A percentile compares a stretch with the other conserved stretches of the same genome.
Conservation (phyloP, 2,113 vertebrate genomes). For the Cettia cetti region DNA sequence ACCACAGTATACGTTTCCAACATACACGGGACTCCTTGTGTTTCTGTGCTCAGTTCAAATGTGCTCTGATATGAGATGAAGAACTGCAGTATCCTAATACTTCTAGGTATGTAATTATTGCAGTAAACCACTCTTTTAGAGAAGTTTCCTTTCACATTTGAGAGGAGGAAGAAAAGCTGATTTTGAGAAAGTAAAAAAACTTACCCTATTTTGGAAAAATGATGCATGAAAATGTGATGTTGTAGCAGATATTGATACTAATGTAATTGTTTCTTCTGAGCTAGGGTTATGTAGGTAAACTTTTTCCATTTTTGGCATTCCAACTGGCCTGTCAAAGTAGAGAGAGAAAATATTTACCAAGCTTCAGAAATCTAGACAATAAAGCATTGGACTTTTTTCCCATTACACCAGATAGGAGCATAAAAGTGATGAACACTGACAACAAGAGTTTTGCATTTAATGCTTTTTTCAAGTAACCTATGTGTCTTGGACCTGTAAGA, state of each 20-base stretch:
- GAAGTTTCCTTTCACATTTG: not conserved
- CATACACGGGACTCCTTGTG: fast-evolving
- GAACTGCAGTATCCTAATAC: not conserved
- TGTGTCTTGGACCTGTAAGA: not conserved
- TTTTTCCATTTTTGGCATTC: constrained; percentile 99
- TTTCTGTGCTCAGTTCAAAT: not conserved
- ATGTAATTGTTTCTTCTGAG: constrained; percentile 96
- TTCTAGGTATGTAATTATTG: not conserved
- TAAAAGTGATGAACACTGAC: not conserved
- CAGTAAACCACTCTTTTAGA: not conserved
- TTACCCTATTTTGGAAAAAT: constrained; percentile 99
- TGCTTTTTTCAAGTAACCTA: not conserved
- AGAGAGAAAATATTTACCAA: not conserved
- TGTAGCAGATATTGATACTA: constrained; percentile 99
- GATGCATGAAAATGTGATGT: constrained; percentile 99
- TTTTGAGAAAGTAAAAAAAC: constrained; percentile 45
- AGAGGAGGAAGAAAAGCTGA: not conserved
- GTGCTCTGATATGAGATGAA: not conserved
- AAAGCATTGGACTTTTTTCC: not conserved
- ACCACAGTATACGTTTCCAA: not conserved
- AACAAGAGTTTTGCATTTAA: not conserved
- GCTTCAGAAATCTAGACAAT: not conserved
- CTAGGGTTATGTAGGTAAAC: constrained; percentile 99
- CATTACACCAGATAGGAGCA: not conserved
- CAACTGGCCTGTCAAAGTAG: constrained; percentile 85